Evolutionary conservation across 2,797 vertebrate genomes (phyloP), one percentile per base, ranked within the genome.

Genomic region (Clamator glandarius): DNA sequence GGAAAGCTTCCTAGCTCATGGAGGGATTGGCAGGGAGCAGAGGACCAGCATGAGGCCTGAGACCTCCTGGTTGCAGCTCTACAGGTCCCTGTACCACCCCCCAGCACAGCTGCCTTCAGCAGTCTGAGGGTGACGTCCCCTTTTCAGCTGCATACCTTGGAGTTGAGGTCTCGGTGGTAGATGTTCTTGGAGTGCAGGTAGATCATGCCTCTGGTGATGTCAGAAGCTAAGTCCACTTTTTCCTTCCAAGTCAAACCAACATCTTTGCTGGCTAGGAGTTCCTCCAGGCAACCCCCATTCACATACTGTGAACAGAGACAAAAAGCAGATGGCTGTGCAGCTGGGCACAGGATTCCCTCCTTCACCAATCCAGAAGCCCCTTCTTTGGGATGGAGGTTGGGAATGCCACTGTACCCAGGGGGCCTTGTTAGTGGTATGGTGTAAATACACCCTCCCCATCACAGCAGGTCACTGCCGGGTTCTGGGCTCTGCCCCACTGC

Each of bases 131-230:
- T 16, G 19, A 31, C 5, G 3, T 25, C 23, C 36, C 41, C 61
- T 73, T 61, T 58, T 54, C 44, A 70, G n/a, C 50, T 55, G 20
- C 87, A 4, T 88, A 99, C 98, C 98, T 98, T 99, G 25, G 98
- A 99, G 97, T 99, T 99, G 87, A 99, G 98, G 96, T 99, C 98
- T 81, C 98, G 97, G 96, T 99, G 98, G 96, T 99, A 99, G 95
- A 99, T 99, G 96, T 98, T 99, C 96, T 98, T 99, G 93, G 98
- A 98, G 94, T 99, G 98, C 59, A 99, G 97, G 96, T 99, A 99
- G 92, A 98, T 98, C 98, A 99, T 99, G 55, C 98, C 98, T 89
- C 98, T 96, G 94, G 98, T 98, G 87, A 99, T 98, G 86, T 99
- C 98, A 91, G 98, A 98, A 79, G 98, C 98, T 91, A 99, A 96